Conservation (phyloP, 1,140 invertebrate genomes). For the Eulimnadia texana region DNA sequence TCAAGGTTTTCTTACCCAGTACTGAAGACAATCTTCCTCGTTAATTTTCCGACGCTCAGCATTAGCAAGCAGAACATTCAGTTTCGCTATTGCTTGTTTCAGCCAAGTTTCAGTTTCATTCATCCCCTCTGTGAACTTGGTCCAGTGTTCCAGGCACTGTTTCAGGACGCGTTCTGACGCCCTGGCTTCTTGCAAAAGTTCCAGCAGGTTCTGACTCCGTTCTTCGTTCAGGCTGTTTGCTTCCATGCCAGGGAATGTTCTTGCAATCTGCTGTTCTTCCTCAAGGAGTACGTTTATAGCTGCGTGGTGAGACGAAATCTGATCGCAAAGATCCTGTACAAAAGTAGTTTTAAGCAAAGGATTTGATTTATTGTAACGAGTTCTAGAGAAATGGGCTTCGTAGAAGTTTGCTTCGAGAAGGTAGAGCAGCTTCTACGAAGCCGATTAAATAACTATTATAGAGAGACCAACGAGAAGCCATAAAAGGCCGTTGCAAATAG, state of each 20-base stretch:
- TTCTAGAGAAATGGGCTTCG: no score
- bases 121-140: neutral
- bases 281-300: neutral
- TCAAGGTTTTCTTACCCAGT: slow-evolving; percentile 11
- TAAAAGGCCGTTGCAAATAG: no score
- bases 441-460: no score
- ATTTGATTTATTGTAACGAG: no score
- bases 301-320: neutral
- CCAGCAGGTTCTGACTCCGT: neutral
- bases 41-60: neutral
- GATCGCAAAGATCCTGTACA: neutral
- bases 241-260: neutral
- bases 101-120: slow-evolving; percentile 1
- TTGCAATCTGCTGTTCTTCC: neutral
- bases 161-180: neutral
- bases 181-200: neutral
- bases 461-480: no score
- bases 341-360: neutral
- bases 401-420: neutral
- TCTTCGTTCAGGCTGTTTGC: neutral
- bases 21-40: slow-evolving; percentile 6
- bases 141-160: neutral
- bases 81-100: neutral
- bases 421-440: no score
- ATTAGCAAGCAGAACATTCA: neutral